Conservation (phyloP, 2,888 invertebrate genomes). For the Anoplius nigerrimus region DNA sequence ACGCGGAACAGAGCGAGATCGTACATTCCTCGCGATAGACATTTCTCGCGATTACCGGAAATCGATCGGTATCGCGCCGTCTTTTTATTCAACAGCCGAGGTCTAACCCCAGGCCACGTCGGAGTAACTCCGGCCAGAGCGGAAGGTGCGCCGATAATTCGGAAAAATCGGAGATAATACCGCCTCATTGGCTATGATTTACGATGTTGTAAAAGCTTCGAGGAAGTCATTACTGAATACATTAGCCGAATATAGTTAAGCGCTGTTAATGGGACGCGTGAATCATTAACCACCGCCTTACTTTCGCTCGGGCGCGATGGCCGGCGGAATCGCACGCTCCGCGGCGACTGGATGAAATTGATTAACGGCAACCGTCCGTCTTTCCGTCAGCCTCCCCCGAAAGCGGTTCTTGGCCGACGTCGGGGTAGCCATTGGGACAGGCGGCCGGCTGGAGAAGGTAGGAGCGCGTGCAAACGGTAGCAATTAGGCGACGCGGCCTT, state of each 20-base stretch:
- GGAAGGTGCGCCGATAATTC: too few species aligned
- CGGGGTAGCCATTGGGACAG: too few species aligned
- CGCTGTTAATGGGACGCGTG: too few species aligned
- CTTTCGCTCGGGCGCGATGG: not conserved
- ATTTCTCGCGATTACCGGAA: too few species aligned
- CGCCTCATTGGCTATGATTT: not conserved
- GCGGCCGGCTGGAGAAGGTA: not conserved
- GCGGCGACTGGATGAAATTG: not conserved
- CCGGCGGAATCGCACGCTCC: not conserved
- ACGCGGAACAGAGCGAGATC: too few species aligned
- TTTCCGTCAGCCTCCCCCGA: not conserved
- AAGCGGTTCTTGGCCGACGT: not conserved
- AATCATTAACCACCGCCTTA: not conserved
- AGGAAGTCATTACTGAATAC: not conserved
- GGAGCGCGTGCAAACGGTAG: conserved; percentile 27
- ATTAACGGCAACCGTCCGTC: not conserved
- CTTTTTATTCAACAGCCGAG: too few species aligned
- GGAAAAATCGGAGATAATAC: not conserved
- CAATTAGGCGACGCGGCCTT: conserved; percentile 59
- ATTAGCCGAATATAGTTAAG: too few species aligned
- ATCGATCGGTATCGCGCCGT: too few species aligned
- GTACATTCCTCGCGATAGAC: too few species aligned
- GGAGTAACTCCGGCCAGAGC: not conserved
- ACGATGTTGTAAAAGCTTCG: not conserved
- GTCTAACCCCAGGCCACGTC: too few species aligned